phyloP scores from a whole-genome alignment of 2,797 vertebrate genomes.

The Peromyscus nudipes region DNA sequence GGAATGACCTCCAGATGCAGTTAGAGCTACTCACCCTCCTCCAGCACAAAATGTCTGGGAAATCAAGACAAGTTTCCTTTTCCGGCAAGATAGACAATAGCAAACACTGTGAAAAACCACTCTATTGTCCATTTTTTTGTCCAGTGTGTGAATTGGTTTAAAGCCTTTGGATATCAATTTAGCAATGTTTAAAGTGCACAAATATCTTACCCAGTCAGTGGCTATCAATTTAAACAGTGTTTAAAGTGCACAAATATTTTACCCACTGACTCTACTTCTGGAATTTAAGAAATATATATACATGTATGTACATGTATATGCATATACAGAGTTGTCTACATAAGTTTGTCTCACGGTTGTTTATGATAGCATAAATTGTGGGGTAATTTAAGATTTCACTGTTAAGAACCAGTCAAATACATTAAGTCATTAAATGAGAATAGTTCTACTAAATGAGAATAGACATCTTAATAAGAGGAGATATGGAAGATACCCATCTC shows the following conservation, averaged over 20 bases:
- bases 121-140: background rate
- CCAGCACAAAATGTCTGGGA: background rate
- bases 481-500: background rate
- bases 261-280: background rate
- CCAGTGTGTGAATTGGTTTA: background rate
- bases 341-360: background rate
- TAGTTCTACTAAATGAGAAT: background rate
- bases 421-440: background rate
- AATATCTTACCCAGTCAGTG: background rate
- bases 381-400: conserved; percentile 10
- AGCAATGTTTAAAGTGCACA: no score
- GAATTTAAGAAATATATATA: background rate
- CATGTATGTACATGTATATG: no score
- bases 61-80: background rate
- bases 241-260: background rate
- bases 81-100: background rate
- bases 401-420: background rate
- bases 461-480: conserved; percentile 4
- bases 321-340: background rate
- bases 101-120: conserved; percentile 11
- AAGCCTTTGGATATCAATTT: background rate
- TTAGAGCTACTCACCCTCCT: background rate
- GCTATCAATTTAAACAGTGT: no score
- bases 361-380: background rate
- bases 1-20: background rate